Evolutionary conservation across 2,888 invertebrate genomes (phyloP), one percentile per base, ranked within the genome.

Genomic region (Podotricha telesiphe): DNA sequence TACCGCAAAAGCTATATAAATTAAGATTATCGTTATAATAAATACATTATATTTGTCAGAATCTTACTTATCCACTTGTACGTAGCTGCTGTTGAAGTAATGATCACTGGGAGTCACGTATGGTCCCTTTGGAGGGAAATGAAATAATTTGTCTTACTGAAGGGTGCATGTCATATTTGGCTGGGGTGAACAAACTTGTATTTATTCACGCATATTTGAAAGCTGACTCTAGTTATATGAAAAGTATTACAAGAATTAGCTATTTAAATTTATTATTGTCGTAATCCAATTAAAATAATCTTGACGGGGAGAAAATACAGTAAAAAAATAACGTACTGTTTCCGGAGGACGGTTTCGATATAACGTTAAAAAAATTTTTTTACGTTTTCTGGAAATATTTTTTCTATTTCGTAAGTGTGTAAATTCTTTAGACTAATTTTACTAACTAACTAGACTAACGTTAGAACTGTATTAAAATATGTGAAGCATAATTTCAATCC

Each of bases 101-200:
- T 86, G 83, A 84, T 81, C 81, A 82, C 78, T 78, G 83, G 82
- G 85, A 88, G 88, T 85, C 91, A 90, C 91, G 90, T 91, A 85
- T 83, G 82, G 84, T 87, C 88, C 89, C 86, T 86, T 85, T 82
- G 85, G 84, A 79, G 86, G 92, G 91, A 93, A 92, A 92, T 93
- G 92, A 93, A 93, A 92, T 91, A 90, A 93, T 93, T 92, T 92
- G 91, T 92, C 93, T 89, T 84, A 81, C 85, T 82, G 80, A 86
- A 75, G 92, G 92, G 93, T 91, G 92, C 89, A 91, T 91, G 90
- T 90, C 89, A 89, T 91, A 92, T 91, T 88, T 86, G 74, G 73
- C 72, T 76, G 84, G 85, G 91, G 86, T 89, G 87, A 91, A 88
- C 77, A 89, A 88, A 84, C 88, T 80, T 66, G 69, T 47, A 61